Evolutionary conservation across 2,797 vertebrate genomes (phyloP), one percentile per base, ranked within the genome.

Genomic region (Pempheris klunzingeri): DNA sequence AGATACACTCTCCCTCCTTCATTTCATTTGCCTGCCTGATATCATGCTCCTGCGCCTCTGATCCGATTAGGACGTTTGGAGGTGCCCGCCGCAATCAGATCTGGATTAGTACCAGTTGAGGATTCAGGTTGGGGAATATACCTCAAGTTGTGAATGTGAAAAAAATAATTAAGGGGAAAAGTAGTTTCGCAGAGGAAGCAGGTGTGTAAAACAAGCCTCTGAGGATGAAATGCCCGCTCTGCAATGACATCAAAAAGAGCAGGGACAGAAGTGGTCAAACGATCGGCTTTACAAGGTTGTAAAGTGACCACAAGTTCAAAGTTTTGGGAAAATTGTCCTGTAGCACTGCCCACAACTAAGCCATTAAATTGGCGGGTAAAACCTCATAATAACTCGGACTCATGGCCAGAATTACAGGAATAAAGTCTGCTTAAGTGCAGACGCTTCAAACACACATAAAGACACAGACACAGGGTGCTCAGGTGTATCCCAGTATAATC

Each of bases 401-500:
- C 22, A 44, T 13, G 36, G 34, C 9, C 14, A 28, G 17, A 32
- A 36, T 3, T 32, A 26, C 13, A 67, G 41, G 55, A 32, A 55
- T 28, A 38, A 46, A 10, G 47, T 10, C 8, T 4, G 20, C 39
- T n/a, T 36, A 60, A 43, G 22, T 18, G 36, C 5, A 61, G 34
- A 32, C 6, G 3, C 30, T 26, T 20, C 3, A 39, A 24, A 22
- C 62, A 38, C n/a, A 30, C 59, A 20, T 20, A 15, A 20, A 60
- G 46, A 50, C 13, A 52, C 44, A 18, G 20, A 64, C 4, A 61
- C 18, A 18, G 8, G 36, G 77, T 46, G 80, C 81, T 84, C 86
- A 89, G 87, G 87, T 89, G 90, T 46, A 53, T 83, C 57, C 36
- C 28, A 13, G 28, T n/a, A 20, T 80, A 83, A 88, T 83, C 71